phyloP scores from a whole-genome alignment of 2,113 vertebrate genomes.

The Oriolus oriolus region DNA sequence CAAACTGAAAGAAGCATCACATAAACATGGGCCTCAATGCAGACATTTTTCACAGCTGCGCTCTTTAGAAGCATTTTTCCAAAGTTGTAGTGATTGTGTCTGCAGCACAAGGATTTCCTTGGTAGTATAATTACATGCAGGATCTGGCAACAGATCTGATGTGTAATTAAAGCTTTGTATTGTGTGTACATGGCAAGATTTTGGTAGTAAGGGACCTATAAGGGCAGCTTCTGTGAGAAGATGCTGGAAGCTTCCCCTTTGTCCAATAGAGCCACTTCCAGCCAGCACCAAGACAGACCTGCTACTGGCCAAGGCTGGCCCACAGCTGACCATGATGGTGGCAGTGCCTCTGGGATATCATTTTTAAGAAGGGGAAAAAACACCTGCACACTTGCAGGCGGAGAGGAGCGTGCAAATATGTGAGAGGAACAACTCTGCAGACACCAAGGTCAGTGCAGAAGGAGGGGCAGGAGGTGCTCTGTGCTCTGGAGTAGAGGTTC shows the following conservation, averaged over 20 bases:
- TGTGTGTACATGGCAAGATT: neutral
- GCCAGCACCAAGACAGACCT: accelerated
- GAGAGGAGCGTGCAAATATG: neutral
- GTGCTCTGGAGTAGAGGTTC: neutral
- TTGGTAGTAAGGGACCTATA: neutral
- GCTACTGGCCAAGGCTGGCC: neutral
- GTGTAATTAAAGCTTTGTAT: neutral
- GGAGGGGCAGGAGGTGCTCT: neutral
- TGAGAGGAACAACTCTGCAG: neutral
- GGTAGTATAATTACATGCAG: neutral
- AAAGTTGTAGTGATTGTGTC: neutral
- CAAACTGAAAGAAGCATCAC: neutral
- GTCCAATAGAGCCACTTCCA: neutral
- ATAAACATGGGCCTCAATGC: neutral
- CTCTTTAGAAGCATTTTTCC: neutral
- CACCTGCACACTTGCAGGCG: neutral
- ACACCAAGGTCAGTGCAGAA: neutral
- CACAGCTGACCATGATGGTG: accelerated
- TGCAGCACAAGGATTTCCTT: neutral
- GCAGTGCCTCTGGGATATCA: neutral
- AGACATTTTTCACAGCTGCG: neutral
- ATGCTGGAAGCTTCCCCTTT: neutral
- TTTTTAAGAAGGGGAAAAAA: neutral
- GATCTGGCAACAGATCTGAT: neutral
- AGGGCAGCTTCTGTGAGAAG: neutral